Evolutionary conservation across 2,797 vertebrate species (phyloP).

Genomic region (Glyptemys insculpta): DNA sequence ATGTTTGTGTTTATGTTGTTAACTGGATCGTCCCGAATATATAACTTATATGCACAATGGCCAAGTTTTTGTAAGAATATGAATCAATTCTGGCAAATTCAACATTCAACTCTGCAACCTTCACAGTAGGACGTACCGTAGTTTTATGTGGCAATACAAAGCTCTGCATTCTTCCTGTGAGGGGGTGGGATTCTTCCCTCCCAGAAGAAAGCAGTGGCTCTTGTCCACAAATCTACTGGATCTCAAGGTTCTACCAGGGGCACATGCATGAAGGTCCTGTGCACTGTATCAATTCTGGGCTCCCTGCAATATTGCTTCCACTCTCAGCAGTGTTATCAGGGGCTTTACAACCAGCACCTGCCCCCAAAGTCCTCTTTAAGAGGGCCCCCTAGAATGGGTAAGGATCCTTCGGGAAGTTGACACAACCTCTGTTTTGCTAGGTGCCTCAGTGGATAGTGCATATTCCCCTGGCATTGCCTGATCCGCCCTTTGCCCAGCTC

Average conservation of each 20-base stretch:
- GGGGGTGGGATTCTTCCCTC: not conserved
- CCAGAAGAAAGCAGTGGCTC: not conserved
- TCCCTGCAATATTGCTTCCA: not conserved
- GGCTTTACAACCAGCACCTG: not conserved
- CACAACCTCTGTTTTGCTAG: not conserved
- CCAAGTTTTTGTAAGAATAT: slow-evolving; percentile 30
- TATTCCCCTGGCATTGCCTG: not conserved
- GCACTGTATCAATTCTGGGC: not conserved
- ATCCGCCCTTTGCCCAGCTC: not conserved
- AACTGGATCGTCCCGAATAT: not conserved
- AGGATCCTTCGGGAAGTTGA: not conserved
- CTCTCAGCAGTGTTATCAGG: not conserved
- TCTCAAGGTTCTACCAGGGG: not conserved
- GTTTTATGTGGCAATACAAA: not conserved
- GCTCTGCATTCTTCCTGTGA: not conserved
- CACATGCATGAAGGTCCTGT: not conserved
- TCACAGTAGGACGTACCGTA: not conserved
- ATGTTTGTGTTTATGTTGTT: not conserved
- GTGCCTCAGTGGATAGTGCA: not conserved
- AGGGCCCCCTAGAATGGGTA: not conserved
- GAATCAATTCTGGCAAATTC: slow-evolving; percentile 6
- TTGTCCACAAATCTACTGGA: not conserved
- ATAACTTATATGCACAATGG: slow-evolving; percentile 16
- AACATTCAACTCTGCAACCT: not conserved
- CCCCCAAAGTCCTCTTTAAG: not conserved